Conservation (phyloP, 2,797 vertebrate species). For the Sebastes taczanowskii region DNA sequence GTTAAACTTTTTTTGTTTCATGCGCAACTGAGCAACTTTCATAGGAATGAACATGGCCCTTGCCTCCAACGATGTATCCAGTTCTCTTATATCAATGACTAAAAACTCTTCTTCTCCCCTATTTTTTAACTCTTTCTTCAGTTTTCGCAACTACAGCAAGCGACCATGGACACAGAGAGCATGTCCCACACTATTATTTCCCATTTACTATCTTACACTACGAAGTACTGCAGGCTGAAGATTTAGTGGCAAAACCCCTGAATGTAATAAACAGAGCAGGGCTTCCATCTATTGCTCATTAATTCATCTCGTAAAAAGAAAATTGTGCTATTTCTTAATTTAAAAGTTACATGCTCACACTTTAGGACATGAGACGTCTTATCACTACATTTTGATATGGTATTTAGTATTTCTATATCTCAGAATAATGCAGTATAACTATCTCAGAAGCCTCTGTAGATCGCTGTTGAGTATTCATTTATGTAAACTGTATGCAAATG, state of each 20-base stretch:
- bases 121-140: neutral
- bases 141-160: neutral
- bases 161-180: neutral
- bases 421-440: slow-evolving; percentile 16
- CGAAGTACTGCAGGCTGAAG: neutral
- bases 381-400: slow-evolving; percentile 20
- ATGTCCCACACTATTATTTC: neutral
- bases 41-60: neutral
- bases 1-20: neutral
- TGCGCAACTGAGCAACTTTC: neutral
- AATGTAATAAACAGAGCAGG: neutral
- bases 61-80: neutral
- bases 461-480: slow-evolving; percentile 79
- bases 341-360: neutral
- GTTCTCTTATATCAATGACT: neutral
- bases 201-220: neutral
- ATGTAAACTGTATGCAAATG: slow-evolving; percentile 85
- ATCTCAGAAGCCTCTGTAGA: slow-evolving; percentile 33
- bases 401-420: slow-evolving; percentile 26
- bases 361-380: neutral
- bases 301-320: neutral
- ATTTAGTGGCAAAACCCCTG: neutral
- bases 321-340: neutral
- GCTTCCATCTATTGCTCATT: neutral
- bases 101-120: neutral